Evolutionary conservation across 2,888 invertebrate genomes (phyloP).

Genomic region (Rambutsinella grinnellia): DNA sequence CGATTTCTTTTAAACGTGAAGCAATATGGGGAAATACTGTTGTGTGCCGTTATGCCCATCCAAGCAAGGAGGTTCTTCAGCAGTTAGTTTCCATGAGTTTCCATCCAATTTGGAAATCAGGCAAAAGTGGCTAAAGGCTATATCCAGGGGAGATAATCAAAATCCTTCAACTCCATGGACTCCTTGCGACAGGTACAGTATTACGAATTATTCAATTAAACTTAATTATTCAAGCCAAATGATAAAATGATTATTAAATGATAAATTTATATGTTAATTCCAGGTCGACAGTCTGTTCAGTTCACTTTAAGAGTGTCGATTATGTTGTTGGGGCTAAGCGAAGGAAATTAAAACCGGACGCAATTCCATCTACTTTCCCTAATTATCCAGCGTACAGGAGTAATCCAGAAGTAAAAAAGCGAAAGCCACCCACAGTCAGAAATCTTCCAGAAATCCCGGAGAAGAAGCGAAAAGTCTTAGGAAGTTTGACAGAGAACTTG

Average conservation of each 20-base stretch:
- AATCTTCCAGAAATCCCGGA: too few relatives aligned
- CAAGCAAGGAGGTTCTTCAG: neutral
- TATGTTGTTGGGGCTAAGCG: neutral
- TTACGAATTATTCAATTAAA: neutral
- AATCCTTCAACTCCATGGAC: neutral
- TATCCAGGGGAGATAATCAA: constrained; percentile 1
- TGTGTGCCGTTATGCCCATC: neutral
- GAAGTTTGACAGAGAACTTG: too few relatives aligned
- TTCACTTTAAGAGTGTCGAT: constrained; percentile 5
- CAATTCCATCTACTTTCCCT: constrained; percentile 22
- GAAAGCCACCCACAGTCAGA: constrained; percentile 19
- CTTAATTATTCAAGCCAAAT: neutral
- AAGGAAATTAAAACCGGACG: neutral
- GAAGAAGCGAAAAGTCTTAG: too few relatives aligned
- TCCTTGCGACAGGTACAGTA: constrained; percentile 2
- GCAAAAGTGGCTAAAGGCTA: constrained; percentile 4
- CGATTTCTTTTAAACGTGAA: too few relatives aligned
- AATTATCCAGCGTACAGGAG: constrained; percentile 12
- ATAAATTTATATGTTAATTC: too few relatives aligned
- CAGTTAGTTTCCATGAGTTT: constrained; percentile 12
- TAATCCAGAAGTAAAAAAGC: neutral
- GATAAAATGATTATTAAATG: too few relatives aligned
- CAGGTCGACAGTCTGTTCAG: constrained; percentile 19
- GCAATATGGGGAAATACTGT: too few relatives aligned
- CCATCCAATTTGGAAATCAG: neutral